Base-by-base conservation (phyloP, 2,797 vertebrate species). In the Nyctibius grandis region DNA sequence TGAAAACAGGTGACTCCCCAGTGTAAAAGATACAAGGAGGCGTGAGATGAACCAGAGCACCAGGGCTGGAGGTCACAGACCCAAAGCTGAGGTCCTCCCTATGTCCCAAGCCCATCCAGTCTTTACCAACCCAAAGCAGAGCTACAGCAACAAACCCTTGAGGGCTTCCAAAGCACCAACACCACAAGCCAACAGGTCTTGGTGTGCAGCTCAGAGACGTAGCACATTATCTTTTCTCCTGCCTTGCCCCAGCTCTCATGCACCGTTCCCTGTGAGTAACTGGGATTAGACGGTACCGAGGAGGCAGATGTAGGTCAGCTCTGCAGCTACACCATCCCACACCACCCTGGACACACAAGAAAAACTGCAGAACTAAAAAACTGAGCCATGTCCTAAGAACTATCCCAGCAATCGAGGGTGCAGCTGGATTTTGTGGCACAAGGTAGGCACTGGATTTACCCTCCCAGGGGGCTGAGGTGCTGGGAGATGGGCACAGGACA, bases 241-340 rank as follows among this genome's bases (percentile, higher is more conserved):
- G 53, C 60, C 44, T 20, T 17, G 8, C 19, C 38, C 48, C 61
- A 33, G 50, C 38, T 57, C 22, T 5, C 12, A 3, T 5, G 26
- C 33, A 4, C 50, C 3, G 0, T 6, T 74, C 57, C 69, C 42
- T 5, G 38, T 1, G 16, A 50, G 48, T 9, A 12, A 7, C 9
- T 6, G 40, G 69, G 44, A 44, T 11, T 31, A 5, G 54, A 11
- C 1, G 26, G 47, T 6, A 9, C 38, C 78, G 33, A 15, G 40
- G 54, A 59, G 78, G 50, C 0, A 7, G 78, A 56, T 15, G 16
- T 19, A 38, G 67, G 19, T 76, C 91, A 91, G 51, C 65, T 40
- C 83, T 70, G 64, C 31, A 61, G 48, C 86, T 44, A 2, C 77
- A 69, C 48, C 84, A 19, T 15, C 79, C 74, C 80, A 75, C 28